These are phyloP conservation scores for Danio jaintianensis DNA, from an alignment of 2,797 vertebrate species.

Conservation along the genomic window DNA sequence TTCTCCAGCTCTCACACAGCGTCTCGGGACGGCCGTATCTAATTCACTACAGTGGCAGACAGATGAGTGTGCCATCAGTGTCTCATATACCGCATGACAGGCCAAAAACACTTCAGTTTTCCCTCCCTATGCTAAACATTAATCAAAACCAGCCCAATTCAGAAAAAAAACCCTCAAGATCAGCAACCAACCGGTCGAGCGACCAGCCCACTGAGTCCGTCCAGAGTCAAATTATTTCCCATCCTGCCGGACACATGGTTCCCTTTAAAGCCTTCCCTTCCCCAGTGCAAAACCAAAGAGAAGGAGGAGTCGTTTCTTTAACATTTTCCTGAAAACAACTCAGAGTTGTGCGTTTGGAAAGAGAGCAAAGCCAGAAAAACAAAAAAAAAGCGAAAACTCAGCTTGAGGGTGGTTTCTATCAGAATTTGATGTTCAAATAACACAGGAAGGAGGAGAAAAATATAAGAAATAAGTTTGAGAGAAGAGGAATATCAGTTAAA, in stretches of 20 bases:
- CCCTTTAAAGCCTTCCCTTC: conserved; percentile 71
- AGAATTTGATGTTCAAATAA: background rate
- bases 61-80: conserved; percentile 48
- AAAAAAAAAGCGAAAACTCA: background rate
- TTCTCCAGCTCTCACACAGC: conserved; percentile 41
- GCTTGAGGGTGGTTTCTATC: background rate
- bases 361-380: conserved; percentile 27
- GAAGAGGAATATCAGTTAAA: background rate
- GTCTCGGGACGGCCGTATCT: conserved; percentile 20
- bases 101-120: conserved; percentile 50
- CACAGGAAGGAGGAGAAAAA: background rate
- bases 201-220: conserved; percentile 41
- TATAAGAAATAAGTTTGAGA: background rate
- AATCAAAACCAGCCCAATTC: conserved; percentile 82
- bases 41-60: conserved; percentile 49
- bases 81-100: conserved; percentile 42
- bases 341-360: conserved; percentile 33
- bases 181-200: background rate
- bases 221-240: conserved; percentile 71
- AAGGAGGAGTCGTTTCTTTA: conserved; percentile 48
- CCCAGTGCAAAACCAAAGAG: conserved; percentile 54
- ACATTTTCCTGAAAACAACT: conserved; percentile 58
- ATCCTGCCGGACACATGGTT: conserved; percentile 76
- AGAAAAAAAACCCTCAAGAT: conserved; percentile 48
- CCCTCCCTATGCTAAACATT: conserved; percentile 64